Evolutionary conservation across 2,888 invertebrate genomes (phyloP).

Genomic region (Xanthorhoe spadicearia): DNA sequence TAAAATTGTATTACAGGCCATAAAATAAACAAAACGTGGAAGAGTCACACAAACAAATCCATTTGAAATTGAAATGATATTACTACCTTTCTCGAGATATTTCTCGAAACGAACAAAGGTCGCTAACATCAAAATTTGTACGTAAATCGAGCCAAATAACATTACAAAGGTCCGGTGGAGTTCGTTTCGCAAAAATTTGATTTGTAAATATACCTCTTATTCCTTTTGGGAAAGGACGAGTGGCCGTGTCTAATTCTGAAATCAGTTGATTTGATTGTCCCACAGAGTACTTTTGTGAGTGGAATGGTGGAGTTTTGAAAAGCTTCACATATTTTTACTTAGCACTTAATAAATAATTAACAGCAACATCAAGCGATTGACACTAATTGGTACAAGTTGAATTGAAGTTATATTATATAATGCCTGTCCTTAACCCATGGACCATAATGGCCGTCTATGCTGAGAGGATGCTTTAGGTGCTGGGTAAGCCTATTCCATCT

Average conservation of each 20-base stretch:
- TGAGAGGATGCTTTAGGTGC: no score
- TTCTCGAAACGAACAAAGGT: conserved; percentile 21
- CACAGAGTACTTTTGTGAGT: conserved; percentile 32
- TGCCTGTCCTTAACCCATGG: no score
- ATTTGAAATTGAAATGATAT: conserved; percentile 19
- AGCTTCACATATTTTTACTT: not conserved
- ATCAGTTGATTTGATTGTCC: conserved; percentile 65
- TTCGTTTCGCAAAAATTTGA: conserved; percentile 62
- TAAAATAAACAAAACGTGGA: no score
- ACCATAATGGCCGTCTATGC: no score
- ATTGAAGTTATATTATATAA: no score
- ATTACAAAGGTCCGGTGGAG: conserved; percentile 52
- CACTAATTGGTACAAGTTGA: no score
- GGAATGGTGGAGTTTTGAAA: conserved; percentile 14
- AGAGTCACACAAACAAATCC: not conserved
- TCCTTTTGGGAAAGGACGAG: conserved; percentile 52
- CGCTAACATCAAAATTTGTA: conserved; percentile 43
- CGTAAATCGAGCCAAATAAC: conserved; percentile 56
- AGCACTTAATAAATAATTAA: no score
- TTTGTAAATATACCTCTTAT: conserved; percentile 65
- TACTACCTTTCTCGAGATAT: conserved; percentile 8
- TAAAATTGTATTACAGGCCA: no score
- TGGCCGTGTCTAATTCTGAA: conserved; percentile 56
- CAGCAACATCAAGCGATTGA: no score
- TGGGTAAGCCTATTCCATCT: no score